Base-by-base conservation (phyloP, 2,888 invertebrate genomes). In the Ceratothoa steindachneri region DNA sequence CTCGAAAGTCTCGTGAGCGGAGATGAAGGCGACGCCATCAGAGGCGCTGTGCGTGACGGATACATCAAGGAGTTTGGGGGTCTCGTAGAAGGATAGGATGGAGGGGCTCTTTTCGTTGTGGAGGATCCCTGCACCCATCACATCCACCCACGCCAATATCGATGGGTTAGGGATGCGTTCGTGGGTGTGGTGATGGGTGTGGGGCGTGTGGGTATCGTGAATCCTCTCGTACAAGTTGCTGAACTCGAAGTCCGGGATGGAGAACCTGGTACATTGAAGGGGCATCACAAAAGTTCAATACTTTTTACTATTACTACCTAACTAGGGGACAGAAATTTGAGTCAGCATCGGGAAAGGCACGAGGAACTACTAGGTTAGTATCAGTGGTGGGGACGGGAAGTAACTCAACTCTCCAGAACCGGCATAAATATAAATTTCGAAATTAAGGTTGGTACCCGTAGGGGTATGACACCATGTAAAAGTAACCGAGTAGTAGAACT, bases 101-200 rank as follows among this genome's bases (percentile, higher is more conserved):
- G 98, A 95, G 0, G 97, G 92, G 0, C 93, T 93, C 84, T 93
- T 95, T 83, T 97, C 95, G 82, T 93, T 95, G 82, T 99, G 99
- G 28, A 98, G 86, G 80, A 96, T 91, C 27, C 99, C 99, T 69
- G 97, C 99, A 2, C 97, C 95, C 68, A 90, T 89, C 67, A 99
- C 92, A 81, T 92, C 90, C 0, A 94, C 77, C 68, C 71, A 80
- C 51, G 73, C 72, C 72, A 77, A 9, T 2, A 71, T 15, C 1
- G 76, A 80, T 7, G 71, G 73, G 9, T 41, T 51, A 9, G 72
- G 28, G 7, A 55, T 69, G n/a, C 64, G 27, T 30, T 64, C 93
- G 82, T 93, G 93, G 71, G 78, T 75, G 30, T 75, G 77, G 29
- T 71, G 30, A 19, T 74, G 80, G 2, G 74, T 52, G 72, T 73